Percentiles rank a stretch among this genome's conserved stretches.
phyloP scores from a whole-genome alignment of 2,113 vertebrate species.

The Rattus norvegicus region DNA sequence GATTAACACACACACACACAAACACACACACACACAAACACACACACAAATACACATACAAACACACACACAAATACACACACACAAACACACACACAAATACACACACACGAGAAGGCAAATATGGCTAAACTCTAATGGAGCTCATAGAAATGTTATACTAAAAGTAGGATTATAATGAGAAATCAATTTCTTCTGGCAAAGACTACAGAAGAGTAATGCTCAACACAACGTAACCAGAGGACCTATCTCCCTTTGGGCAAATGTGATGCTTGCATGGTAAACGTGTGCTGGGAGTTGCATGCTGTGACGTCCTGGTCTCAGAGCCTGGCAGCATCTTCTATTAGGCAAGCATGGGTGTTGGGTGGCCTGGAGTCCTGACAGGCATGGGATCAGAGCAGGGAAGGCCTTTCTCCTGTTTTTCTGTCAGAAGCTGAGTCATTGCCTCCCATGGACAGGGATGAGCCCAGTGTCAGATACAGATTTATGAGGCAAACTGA shows the following conservation, averaged over 20 bases:
- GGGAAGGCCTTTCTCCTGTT: rapidly evolving
- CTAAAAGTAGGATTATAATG: constrained; percentile 5
- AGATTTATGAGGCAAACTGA: neutral
- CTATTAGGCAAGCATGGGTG: neutral
- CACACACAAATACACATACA: no score
- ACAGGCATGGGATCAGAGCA: rapidly evolving
- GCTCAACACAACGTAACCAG: neutral
- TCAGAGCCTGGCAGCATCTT: rapidly evolving
- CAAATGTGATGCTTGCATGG: neutral
- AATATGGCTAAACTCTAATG: neutral
- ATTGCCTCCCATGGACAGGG: neutral
- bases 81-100: no score
- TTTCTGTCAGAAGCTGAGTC: neutral
- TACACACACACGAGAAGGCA: neutral
- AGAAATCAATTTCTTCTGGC: neutral
- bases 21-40: no score
- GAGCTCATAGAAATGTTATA: neutral
- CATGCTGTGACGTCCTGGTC: rapidly evolving
- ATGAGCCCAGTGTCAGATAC: neutral
- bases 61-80: neutral
- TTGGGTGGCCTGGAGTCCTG: neutral
- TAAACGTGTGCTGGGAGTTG: neutral
- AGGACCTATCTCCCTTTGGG: neutral
- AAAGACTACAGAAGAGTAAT: neutral
- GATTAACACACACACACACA: neutral